Base-by-base conservation (phyloP, 2,888 invertebrate genomes). In the Hoplodrina ambigua region DNA sequence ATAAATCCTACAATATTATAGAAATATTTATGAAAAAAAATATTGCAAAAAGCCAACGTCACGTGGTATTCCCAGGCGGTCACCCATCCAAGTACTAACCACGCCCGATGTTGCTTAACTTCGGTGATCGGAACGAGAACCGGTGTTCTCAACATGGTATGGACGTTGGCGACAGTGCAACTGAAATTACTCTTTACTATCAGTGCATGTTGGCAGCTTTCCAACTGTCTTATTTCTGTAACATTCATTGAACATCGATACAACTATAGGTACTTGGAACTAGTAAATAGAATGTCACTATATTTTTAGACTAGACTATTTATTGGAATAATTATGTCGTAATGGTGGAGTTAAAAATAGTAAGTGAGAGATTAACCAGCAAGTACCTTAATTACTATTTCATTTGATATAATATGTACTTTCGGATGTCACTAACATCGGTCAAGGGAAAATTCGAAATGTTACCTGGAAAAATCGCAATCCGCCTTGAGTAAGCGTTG, bases 1-100 rank as follows among this genome's bases (percentile, higher is more conserved):
- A 20, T 10, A 60, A 33, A 60, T 4, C 17, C 17, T 8, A 33
- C 17, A 13, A 20, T 2, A 20, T 4, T 20, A 8, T 19, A 7
- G 11, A 15, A 46, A 44, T 5, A 19, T 46, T 17, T 5, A n/a
- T 7, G 8, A 62, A n/a, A 1, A 30, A 19, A 60, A 46, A 7
- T 2, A 50, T 37, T 8, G 37, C 37, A 68, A 65, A 57, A 88
- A 87, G 86, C 84, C 89, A 91, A 91, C 89, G 84, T 86, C 90
- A 91, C 89, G 90, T 82, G 88, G 92, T 93, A 90, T 91, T 92
- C 90, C 90, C 91, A 92, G 91, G 92, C 91, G 91, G 92, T 93
- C 93, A 93, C 92, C 93, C 93, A 93, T 93, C 92, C 91, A 94
- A 93, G 92, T 92, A 93, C 92, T 93, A 90, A 92, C 90, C 90